Conservation (phyloP, 30 jellyfish, hydroid and myxozoan genomes). For the Nemopilema nomurai region DNA sequence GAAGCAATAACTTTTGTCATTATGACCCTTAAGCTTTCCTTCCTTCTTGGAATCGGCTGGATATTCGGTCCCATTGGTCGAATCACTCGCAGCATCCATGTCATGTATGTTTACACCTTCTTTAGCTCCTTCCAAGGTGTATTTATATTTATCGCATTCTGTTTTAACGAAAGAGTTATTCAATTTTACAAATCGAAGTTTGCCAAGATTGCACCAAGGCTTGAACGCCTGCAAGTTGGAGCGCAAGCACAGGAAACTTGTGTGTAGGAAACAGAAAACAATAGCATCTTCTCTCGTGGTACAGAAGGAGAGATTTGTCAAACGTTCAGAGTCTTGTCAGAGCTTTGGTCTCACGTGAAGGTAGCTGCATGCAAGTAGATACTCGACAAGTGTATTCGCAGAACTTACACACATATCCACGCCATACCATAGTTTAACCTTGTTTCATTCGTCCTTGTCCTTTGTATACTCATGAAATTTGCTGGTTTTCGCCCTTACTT, state of each 20-base stretch:
- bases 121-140: constrained; percentile 48
- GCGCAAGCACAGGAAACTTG: neutral
- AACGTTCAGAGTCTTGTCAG: neutral
- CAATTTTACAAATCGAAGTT: constrained; percentile 40
- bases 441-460: too few species aligned
- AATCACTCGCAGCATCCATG: constrained; percentile 11
- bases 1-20: constrained; percentile 8
- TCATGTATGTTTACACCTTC: constrained; percentile 18
- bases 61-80: constrained; percentile 56
- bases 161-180: constrained; percentile 42
- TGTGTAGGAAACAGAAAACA: neutral
- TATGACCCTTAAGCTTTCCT: constrained; percentile 46
- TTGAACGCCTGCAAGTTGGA: neutral
- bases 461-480: too few species aligned
- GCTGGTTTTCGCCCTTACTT: too few species aligned
- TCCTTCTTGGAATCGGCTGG: constrained; percentile 60
- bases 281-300: neutral
- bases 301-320: neutral
- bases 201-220: neutral
- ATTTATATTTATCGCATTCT: constrained; percentile 54
- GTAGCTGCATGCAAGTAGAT: too few species aligned
- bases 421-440: neutral
- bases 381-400: neutral
- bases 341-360: neutral
- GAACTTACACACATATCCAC: neutral